Percentiles rank a stretch among this genome's conserved stretches.
These are phyloP conservation scores for Merodon equestris DNA, from an alignment of 2,888 invertebrate genomes.

Conservation along the genomic window DNA sequence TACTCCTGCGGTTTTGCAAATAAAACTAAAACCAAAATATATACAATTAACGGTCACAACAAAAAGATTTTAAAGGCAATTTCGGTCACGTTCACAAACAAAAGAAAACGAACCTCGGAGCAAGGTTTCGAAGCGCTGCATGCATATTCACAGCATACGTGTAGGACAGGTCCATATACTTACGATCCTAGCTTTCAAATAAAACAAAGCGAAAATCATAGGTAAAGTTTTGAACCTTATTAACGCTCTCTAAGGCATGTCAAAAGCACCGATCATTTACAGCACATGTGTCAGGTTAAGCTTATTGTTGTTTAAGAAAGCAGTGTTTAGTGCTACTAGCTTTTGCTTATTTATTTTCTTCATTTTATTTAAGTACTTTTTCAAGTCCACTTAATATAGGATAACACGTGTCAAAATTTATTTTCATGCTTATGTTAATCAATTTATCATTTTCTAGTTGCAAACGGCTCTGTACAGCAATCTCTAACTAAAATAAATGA, in stretches of 20 bases:
- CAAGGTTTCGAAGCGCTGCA: conserved; percentile 14
- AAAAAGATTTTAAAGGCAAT: too few relatives aligned
- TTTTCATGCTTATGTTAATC: too few relatives aligned
- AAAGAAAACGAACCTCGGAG: conserved; percentile 20
- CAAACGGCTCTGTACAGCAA: too few relatives aligned
- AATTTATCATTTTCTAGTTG: too few relatives aligned
- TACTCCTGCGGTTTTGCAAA: conserved; percentile 39
- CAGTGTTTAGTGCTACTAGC: not conserved
- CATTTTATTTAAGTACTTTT: too few relatives aligned
- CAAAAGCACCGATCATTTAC: conserved; percentile 36
- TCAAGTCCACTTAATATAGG: too few relatives aligned
- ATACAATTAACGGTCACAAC: conserved; percentile 12
- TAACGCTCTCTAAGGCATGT: conserved; percentile 28
- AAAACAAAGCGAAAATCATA: not conserved
- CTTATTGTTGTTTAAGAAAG: not conserved
- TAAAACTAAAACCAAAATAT: conserved; percentile 11
- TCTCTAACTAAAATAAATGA: too few relatives aligned
- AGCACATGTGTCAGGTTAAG: conserved; percentile 4
- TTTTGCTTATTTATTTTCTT: too few relatives aligned
- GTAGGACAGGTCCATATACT: too few relatives aligned
- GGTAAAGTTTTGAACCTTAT: not conserved
- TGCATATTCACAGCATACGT: conserved; percentile 7
- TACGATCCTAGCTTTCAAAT: too few relatives aligned
- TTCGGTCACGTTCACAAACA: conserved; percentile 8
- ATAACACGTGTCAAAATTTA: too few relatives aligned